Evolutionary conservation across 2,113 vertebrate genomes (phyloP).

Genomic region (Notothenia coriiceps): DNA sequence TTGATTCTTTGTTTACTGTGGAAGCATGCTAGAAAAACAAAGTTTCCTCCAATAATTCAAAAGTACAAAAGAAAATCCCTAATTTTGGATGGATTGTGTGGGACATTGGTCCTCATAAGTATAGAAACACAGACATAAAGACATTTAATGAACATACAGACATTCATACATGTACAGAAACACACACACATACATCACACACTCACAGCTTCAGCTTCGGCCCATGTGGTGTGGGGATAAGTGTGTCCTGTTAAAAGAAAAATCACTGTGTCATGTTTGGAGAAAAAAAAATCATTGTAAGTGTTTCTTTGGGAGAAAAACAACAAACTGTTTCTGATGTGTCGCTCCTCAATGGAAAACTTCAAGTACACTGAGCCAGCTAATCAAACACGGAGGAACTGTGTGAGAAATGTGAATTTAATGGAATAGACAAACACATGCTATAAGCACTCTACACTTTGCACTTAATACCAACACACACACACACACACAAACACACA

Average conservation of each 20-base stretch:
- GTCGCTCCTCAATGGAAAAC: slow-evolving; percentile 47
- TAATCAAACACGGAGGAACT: slow-evolving; percentile 55
- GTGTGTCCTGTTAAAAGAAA: slow-evolving; percentile 47
- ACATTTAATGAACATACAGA: background rate
- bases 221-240: slow-evolving; percentile 43
- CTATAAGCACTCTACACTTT: slow-evolving; percentile 64
- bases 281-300: slow-evolving; percentile 33
- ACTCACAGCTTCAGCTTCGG: slow-evolving; percentile 36
- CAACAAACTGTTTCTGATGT: slow-evolving; percentile 40
- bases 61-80: background rate
- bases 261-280: slow-evolving; percentile 70
- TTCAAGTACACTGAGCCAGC: slow-evolving; percentile 69
- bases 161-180: slow-evolving; percentile 3
- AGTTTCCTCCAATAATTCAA: no score
- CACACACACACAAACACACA: slow-evolving; percentile 32
- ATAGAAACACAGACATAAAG: slow-evolving; percentile 30
- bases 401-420: slow-evolving; percentile 63
- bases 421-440: slow-evolving; percentile 53
- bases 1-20: no score
- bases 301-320: slow-evolving; percentile 55
- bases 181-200: slow-evolving; percentile 26
- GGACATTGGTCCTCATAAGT: slow-evolving; percentile 54
- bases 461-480: slow-evolving; percentile 56
- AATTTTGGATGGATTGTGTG: background rate
- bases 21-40: no score